A percentile compares a stretch with the other conserved stretches of the same genome.
Evolutionary conservation across 2,113 vertebrate genomes (phyloP).

Genomic region (Lampris incognitus): DNA sequence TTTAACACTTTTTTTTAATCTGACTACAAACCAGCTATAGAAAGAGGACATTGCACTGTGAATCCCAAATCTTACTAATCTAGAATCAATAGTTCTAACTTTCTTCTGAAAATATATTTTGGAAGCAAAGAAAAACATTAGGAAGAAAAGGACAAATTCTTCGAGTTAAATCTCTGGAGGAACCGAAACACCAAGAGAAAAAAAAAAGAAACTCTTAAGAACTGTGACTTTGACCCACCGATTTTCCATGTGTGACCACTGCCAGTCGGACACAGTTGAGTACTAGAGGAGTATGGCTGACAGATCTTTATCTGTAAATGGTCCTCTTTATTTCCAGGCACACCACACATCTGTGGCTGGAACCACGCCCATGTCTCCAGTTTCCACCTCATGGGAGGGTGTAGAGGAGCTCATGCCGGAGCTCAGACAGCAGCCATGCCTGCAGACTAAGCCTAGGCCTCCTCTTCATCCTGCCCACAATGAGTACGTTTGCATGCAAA

Average conservation of each 20-base stretch:
- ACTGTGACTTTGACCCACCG: conserved; percentile 23
- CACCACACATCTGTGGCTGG: conserved; percentile 54
- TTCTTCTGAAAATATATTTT: too few species aligned
- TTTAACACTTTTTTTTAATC: conserved; percentile 15
- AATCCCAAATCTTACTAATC: too few species aligned
- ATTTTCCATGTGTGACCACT: conserved; percentile 52
- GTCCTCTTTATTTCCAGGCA: conserved; percentile 40
- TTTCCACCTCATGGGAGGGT: conserved; percentile 56
- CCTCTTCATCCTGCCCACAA: conserved; percentile 58
- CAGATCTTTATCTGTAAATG: conserved; percentile 65
- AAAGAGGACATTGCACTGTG: not conserved
- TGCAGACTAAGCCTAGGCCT: conserved; percentile 18
- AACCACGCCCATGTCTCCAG: conserved; percentile 62
- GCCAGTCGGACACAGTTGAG: conserved; percentile 28
- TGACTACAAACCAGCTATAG: conserved; percentile 25
- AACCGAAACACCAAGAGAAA: not conserved
- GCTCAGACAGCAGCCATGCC: conserved; percentile 23
- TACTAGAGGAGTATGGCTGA: conserved; percentile 48
- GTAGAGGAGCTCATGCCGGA: conserved; percentile 36
- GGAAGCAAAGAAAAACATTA: too few species aligned
- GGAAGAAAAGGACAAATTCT: too few species aligned
- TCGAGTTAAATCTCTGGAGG: not conserved
- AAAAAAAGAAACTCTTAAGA: conserved; percentile 6
- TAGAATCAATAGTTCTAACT: too few species aligned
- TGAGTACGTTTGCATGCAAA: conserved; percentile 4